A percentile compares a stretch with the other conserved stretches of the same genome.
Conservation (phyloP, 2,113 vertebrate species). For the Elaphurus davidianus region DNA sequence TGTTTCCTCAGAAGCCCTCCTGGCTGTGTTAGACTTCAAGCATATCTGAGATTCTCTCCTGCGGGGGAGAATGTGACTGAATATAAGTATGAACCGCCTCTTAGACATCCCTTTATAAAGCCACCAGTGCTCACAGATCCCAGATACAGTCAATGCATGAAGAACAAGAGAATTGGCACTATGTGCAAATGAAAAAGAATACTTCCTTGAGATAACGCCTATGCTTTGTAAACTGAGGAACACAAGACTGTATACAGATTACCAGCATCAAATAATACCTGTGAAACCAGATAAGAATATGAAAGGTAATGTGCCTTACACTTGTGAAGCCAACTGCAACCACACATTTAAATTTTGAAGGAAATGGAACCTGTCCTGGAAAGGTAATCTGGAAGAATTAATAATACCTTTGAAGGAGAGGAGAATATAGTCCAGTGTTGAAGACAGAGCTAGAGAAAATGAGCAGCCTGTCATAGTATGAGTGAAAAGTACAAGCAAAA, state of each 20-base stretch:
- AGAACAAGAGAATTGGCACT: neutral
- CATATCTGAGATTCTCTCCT: neutral
- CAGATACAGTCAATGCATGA: neutral
- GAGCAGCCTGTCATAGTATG: neutral
- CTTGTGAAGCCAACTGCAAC: neutral
- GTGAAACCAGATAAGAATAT: neutral
- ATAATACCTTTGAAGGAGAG: neutral
- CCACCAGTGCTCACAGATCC: too few species aligned
- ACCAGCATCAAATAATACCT: neutral
- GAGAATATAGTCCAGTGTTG: neutral
- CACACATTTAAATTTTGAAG: neutral
- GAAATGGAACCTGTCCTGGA: neutral
- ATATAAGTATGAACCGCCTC: neutral
- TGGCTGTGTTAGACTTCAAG: neutral
- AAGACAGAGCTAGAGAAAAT: neutral
- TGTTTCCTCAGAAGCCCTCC: neutral
- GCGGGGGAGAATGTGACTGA: neutral
- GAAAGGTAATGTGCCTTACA: neutral
- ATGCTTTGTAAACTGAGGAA: neutral
- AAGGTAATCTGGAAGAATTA: neutral
- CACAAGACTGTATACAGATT: neutral
- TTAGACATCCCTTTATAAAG: neutral
- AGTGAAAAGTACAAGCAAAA: neutral
- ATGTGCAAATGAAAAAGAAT: neutral
- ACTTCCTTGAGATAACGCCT: neutral